phyloP scores from a whole-genome alignment of 2,113 vertebrate species.

The Sorex araneus region DNA sequence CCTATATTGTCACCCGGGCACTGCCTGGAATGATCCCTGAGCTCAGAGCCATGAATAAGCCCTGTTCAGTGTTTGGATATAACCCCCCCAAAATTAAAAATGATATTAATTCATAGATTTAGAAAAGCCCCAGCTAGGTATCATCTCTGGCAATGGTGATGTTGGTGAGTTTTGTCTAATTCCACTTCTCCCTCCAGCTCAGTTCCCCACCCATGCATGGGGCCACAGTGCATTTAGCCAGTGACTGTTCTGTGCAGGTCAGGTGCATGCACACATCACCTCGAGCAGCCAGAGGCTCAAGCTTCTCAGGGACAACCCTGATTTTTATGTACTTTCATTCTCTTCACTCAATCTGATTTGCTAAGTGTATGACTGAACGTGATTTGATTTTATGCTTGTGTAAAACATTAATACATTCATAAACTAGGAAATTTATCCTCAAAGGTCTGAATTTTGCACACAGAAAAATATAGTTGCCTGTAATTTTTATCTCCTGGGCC shows the following conservation, averaged over 20 bases:
- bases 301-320: conserved; percentile 1
- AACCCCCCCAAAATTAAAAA: no score
- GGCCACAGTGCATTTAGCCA: neutral
- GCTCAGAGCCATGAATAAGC: no score
- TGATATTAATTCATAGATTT: neutral
- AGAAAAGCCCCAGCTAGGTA: conserved; percentile 21
- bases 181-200: neutral
- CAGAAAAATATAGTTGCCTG: neutral
- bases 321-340: neutral
- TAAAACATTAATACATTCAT: conserved; percentile 23
- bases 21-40: no score
- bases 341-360: conserved; percentile 38
- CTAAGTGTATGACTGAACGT: conserved; percentile 13
- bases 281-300: neutral
- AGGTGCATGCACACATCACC: neutral
- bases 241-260: neutral
- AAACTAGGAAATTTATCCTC: conserved; percentile 10
- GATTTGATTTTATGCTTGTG: conserved; percentile 25
- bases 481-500: neutral
- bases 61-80: no score
- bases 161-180: neutral
- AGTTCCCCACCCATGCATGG: neutral
- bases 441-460: conserved; percentile 21
- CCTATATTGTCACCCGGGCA: no score
- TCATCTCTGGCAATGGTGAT: neutral